phyloP scores from a whole-genome alignment of 2,888 invertebrate species.

The Caenorhabditis afra region DNA sequence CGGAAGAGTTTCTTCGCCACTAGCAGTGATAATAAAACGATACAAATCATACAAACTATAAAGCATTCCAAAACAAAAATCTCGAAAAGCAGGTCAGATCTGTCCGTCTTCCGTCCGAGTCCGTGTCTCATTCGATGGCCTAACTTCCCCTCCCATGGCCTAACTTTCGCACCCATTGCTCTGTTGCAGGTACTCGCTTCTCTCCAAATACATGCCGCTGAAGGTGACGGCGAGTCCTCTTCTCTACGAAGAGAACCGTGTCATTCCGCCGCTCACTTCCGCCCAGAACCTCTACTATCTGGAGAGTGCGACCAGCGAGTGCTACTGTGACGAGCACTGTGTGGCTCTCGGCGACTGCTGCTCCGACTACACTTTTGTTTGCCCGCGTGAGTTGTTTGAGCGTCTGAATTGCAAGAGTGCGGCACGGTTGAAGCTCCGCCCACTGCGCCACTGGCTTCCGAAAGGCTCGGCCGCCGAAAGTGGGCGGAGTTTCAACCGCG shows the following conservation, averaged over 20 bases:
- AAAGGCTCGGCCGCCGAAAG: too few relatives aligned
- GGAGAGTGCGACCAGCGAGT: constrained; percentile 65
- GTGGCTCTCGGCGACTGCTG: constrained; percentile 76
- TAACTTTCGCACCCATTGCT: neutral
- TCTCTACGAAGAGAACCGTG: constrained; percentile 37
- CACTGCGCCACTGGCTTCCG: too few relatives aligned
- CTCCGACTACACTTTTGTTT: constrained; percentile 75
- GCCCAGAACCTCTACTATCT: constrained; percentile 33
- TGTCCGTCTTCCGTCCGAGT: too few relatives aligned
- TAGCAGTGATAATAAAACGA: too few relatives aligned
- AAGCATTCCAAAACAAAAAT: too few relatives aligned
- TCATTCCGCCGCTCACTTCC: neutral
- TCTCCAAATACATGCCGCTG: constrained; percentile 73
- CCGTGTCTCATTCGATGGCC: too few relatives aligned
- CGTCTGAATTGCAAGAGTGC: neutral
- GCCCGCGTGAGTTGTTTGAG: constrained; percentile 73
- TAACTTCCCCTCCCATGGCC: too few relatives aligned
- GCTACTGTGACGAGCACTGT: constrained; percentile 77
- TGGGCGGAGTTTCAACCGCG: too few relatives aligned
- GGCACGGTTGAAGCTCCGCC: too few relatives aligned
- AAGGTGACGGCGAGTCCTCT: constrained; percentile 59
- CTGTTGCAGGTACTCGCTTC: constrained; percentile 70
- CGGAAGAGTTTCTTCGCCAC: too few relatives aligned
- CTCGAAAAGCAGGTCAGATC: too few relatives aligned
- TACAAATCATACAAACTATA: too few relatives aligned